A percentile compares a stretch with the other conserved stretches of the same genome.
phyloP scores from a whole-genome alignment of 2,888 invertebrate genomes.

The Eretmocerus hayati region DNA sequence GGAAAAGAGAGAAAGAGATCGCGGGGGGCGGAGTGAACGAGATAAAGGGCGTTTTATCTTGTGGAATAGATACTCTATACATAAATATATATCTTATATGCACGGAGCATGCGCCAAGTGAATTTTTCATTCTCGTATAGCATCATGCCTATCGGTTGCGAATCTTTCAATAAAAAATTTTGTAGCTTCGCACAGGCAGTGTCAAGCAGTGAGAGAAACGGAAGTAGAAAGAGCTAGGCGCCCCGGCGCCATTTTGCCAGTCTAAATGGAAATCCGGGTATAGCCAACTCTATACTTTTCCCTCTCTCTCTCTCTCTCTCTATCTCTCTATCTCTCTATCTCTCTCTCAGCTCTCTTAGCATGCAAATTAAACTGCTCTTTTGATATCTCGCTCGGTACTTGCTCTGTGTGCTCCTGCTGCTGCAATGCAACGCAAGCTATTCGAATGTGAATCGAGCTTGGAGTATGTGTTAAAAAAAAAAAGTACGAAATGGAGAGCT shows the following conservation, averaged over 20 bases:
- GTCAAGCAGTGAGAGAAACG: no score
- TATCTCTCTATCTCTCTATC: no score
- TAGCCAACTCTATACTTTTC: no score
- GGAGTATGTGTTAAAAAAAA: no score
- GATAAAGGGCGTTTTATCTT: slow-evolving; percentile 42
- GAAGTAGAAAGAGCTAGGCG: no score
- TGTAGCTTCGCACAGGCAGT: slow-evolving; percentile 44
- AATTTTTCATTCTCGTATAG: slow-evolving; percentile 10
- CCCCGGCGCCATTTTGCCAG: slow-evolving; percentile 48
- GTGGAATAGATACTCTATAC: slow-evolving; percentile 34
- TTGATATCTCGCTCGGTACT: no score
- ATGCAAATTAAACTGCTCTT: slow-evolving; percentile 48
- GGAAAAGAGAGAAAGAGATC: slow-evolving; percentile 16
- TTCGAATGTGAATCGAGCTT: slow-evolving; percentile 47
- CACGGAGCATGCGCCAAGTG: slow-evolving; percentile 8
- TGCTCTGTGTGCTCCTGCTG: no score
- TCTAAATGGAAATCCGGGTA: slow-evolving; percentile 46
- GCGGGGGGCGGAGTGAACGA: not conserved
- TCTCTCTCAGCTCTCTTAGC: slow-evolving; percentile 39
- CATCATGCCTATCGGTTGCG: slow-evolving; percentile 30
- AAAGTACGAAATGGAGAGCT: no score
- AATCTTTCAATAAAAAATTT: slow-evolving; percentile 48
- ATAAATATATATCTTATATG: no score
- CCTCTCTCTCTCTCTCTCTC: no score
- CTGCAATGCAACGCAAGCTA: no score